Evolutionary conservation across 2,797 vertebrate species (phyloP).

Genomic region (Setipinna tenuifilis): DNA sequence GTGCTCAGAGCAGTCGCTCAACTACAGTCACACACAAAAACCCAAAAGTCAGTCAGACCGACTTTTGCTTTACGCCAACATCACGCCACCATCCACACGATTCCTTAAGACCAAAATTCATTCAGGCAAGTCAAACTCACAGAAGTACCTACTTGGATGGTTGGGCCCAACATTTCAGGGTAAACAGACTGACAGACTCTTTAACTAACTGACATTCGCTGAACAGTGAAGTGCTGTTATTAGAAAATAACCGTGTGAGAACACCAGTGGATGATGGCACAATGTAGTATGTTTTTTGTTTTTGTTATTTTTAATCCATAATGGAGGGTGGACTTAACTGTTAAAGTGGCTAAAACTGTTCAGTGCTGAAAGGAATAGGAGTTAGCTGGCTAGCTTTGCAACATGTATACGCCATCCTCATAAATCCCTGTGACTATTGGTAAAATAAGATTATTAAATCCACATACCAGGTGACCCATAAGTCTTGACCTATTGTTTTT

Average conservation of each 20-base stretch:
- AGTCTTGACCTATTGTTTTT: too few relatives aligned
- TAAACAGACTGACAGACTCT: constrained; percentile 10
- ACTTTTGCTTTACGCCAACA: not conserved
- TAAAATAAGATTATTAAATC: not conserved
- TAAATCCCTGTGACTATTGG: not conserved
- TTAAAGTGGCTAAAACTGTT: not conserved
- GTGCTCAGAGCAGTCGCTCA: not conserved
- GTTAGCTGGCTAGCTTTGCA: not conserved
- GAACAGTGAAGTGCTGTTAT: constrained; percentile 17
- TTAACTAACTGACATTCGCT: not conserved
- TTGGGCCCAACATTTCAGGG: not conserved
- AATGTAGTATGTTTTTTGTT: not conserved
- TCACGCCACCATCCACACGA: not conserved
- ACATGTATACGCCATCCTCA: not conserved
- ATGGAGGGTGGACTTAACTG: not conserved
- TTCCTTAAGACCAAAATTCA: constrained; percentile 10
- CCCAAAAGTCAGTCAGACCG: not conserved
- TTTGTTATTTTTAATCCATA: not conserved
- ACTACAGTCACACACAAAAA: not conserved
- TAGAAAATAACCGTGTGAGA: not conserved
- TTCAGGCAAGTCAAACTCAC: not conserved
- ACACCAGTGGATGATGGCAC: not conserved
- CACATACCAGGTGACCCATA: too few relatives aligned
- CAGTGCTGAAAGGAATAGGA: not conserved
- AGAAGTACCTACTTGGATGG: not conserved